Conservation (phyloP, 2,888 invertebrate genomes). For the Phyllotreta cruciferae region DNA sequence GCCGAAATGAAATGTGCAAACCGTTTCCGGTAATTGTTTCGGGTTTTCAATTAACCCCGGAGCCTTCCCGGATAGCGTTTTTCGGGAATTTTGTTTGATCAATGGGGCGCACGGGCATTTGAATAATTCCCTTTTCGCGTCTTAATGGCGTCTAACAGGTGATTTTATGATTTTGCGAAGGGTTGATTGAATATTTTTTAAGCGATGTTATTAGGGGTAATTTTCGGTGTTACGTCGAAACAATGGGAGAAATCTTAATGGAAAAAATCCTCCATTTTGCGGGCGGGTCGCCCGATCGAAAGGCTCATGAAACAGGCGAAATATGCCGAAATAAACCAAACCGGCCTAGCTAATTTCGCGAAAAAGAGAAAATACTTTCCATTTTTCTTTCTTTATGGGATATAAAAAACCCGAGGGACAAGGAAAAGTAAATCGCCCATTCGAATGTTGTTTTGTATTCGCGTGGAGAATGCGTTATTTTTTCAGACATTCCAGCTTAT, state of each 20-base stretch:
- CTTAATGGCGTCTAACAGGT: background rate
- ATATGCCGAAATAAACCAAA: slow-evolving; percentile 29
- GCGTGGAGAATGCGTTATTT: slow-evolving; percentile 33
- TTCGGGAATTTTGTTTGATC: slow-evolving; percentile 6
- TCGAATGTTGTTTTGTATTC: slow-evolving; percentile 38
- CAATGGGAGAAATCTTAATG: too few relatives aligned
- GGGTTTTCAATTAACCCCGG: slow-evolving; percentile 4
- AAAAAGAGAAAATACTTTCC: slow-evolving; percentile 26
- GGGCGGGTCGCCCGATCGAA: slow-evolving; percentile 11
- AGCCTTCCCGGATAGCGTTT: background rate
- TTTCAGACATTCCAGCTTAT: slow-evolving; percentile 36
- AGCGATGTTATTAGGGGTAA: too few relatives aligned
- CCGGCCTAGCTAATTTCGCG: slow-evolving; percentile 29
- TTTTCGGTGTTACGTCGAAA: too few relatives aligned
- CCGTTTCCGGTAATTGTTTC: slow-evolving; percentile 15
- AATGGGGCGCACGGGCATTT: background rate
- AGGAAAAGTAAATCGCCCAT: slow-evolving; percentile 32
- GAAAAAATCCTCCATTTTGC: background rate
- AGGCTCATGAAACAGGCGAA: slow-evolving; percentile 21
- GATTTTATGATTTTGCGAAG: slow-evolving; percentile 1
- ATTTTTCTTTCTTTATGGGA: slow-evolving; percentile 28
- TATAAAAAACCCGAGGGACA: slow-evolving; percentile 26
- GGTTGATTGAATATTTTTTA: too few relatives aligned
- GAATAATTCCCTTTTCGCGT: background rate
- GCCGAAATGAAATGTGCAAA: slow-evolving; percentile 10